phyloP scores from a whole-genome alignment of 2,113 vertebrate genomes.

The Nicator chloris region DNA sequence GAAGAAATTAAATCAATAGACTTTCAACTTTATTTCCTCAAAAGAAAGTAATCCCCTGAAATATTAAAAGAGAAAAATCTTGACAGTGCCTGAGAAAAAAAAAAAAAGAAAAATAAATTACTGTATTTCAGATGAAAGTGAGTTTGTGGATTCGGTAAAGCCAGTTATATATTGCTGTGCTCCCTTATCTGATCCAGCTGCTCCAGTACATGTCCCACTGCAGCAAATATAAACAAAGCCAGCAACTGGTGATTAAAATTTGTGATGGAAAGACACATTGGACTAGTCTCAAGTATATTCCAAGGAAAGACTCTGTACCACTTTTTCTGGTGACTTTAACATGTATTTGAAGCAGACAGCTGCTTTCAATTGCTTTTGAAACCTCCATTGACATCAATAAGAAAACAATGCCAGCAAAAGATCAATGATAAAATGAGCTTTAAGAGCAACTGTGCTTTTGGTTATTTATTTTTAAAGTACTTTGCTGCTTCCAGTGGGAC shows the following conservation, averaged over 20 bases:
- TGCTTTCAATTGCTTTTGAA: slow-evolving; percentile 17
- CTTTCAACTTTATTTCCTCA: not conserved
- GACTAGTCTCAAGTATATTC: not conserved
- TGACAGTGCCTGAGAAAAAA: not conserved
- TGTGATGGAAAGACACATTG: not conserved
- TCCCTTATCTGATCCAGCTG: not conserved
- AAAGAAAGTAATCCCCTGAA: not conserved
- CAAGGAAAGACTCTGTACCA: not conserved
- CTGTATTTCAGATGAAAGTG: not conserved
- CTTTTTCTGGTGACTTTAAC: not conserved
- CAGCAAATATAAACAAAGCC: not conserved
- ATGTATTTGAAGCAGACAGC: not conserved
- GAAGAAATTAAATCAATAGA: not conserved
- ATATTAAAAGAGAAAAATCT: not conserved
- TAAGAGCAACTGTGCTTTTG: not conserved
- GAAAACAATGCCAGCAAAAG: slow-evolving; percentile 8
- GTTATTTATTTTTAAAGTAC: not conserved
- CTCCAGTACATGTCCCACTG: not conserved
- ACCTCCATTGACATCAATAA: not conserved
- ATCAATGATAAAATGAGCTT: not conserved
- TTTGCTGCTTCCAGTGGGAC: not conserved
- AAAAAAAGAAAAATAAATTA: not conserved
- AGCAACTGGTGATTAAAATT: not conserved
- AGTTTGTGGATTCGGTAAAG: not conserved
- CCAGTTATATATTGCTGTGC: not conserved